Conservation (phyloP, 2,797 vertebrate species). For the Spinibarbus caldwelli region DNA sequence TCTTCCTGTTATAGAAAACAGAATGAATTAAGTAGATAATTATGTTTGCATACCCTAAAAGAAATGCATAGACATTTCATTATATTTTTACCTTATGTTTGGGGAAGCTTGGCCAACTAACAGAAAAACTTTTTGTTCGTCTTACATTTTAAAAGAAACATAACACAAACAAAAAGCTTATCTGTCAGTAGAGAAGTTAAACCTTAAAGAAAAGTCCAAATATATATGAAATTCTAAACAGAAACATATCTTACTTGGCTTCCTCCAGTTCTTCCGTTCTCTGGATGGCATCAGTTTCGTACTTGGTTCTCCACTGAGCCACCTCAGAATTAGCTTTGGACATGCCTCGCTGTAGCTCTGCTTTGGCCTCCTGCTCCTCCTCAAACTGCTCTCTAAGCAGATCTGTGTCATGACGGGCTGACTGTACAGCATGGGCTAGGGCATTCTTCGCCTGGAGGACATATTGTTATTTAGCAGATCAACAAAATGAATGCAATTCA, state of each 20-base stretch:
- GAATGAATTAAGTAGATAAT: constrained; percentile 22
- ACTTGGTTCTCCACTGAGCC: constrained; percentile 89
- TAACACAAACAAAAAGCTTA: constrained; percentile 89
- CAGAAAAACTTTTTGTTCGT: constrained; percentile 88
- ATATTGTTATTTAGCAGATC: background rate
- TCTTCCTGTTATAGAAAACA: constrained; percentile 78
- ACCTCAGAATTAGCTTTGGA: constrained; percentile 89
- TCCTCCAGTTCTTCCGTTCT: constrained; percentile 87
- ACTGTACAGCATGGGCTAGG: constrained; percentile 84
- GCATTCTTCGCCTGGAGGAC: constrained; percentile 81
- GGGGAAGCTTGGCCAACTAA: constrained; percentile 72
- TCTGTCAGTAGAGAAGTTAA: constrained; percentile 74
- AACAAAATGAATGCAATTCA: background rate
- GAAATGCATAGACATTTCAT: background rate
- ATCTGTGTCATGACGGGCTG: constrained; percentile 75
- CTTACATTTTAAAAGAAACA: constrained; percentile 84
- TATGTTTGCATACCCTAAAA: background rate
- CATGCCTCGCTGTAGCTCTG: constrained; percentile 82
- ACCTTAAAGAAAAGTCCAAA: constrained; percentile 4
- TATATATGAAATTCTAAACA: background rate
- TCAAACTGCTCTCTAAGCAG: constrained; percentile 85
- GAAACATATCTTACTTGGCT: constrained; percentile 79
- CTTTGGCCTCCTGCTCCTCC: constrained; percentile 85
- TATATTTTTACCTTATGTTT: constrained; percentile 44
- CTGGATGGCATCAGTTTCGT: constrained; percentile 89